Conservation (phyloP, 1,140 invertebrate genomes). For the Fopius arisanus region DNA sequence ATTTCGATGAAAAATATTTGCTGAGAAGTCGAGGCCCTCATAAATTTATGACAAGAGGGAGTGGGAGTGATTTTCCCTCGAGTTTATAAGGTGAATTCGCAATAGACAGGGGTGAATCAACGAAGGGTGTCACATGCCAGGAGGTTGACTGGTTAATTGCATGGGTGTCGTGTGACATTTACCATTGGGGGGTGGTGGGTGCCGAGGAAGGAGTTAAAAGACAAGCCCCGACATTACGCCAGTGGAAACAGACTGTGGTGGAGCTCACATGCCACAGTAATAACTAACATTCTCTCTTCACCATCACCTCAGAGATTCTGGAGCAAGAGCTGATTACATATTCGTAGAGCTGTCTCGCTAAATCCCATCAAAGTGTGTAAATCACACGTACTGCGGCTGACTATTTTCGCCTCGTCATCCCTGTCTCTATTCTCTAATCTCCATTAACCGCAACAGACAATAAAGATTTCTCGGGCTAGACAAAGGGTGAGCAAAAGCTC, state of each 20-base stretch:
- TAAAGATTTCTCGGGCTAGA: no score
- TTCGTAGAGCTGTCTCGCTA: background rate
- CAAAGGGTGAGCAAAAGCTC: no score
- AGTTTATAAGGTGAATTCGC: background rate
- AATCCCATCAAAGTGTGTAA: background rate
- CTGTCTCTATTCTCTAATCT: no score
- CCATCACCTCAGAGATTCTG: background rate
- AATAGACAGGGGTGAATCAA: background rate
- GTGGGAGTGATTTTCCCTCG: background rate
- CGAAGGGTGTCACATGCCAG: background rate
- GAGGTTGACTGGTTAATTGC: background rate
- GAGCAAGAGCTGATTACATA: background rate
- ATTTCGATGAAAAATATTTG: no score
- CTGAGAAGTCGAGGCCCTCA: no score
- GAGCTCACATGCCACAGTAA: background rate
- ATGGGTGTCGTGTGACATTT: background rate
- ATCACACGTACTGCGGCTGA: background rate
- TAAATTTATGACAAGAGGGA: background rate
- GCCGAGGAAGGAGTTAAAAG: background rate
- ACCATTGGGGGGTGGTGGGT: background rate
- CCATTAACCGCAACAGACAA: no score
- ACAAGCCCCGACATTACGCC: background rate
- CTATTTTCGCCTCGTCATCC: background rate
- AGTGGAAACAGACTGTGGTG: background rate
- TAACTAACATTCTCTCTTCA: background rate